A percentile compares a stretch with the other conserved stretches of the same genome.
Evolutionary conservation across 2,113 vertebrate species (phyloP).

Genomic region (Silurus glanis): DNA sequence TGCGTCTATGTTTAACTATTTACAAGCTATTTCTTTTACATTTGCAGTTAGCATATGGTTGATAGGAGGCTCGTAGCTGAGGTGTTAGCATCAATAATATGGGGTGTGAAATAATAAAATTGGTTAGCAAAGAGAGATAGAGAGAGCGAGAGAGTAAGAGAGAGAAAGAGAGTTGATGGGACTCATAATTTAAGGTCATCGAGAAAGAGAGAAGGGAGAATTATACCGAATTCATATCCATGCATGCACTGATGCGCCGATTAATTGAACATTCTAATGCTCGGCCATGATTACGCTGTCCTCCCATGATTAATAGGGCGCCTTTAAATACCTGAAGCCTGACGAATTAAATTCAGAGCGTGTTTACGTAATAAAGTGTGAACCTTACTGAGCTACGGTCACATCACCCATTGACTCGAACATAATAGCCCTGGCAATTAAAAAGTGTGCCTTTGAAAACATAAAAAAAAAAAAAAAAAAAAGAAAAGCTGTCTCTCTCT

Average conservation of each 20-base stretch:
- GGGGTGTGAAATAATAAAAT: constrained; percentile 12
- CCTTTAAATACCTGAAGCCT: constrained; percentile 38
- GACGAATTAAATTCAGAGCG: constrained; percentile 46
- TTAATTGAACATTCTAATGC: constrained; percentile 43
- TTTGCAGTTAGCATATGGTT: not conserved
- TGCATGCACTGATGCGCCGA: constrained; percentile 18
- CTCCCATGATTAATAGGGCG: constrained; percentile 31
- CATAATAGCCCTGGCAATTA: constrained; percentile 48
- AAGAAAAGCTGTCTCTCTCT: not conserved
- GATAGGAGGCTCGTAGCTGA: not conserved
- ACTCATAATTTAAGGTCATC: constrained; percentile 19
- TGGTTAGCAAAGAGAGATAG: not conserved
- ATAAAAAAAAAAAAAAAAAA: not conserved
- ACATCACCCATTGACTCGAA: constrained; percentile 42
- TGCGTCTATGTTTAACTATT: not conserved
- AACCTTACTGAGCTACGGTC: constrained; percentile 31
- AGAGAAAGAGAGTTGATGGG: not conserved
- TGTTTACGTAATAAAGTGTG: constrained; percentile 49
- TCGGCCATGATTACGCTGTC: constrained; percentile 25
- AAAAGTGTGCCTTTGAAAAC: constrained; percentile 42
- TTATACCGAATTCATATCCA: constrained; percentile 14
- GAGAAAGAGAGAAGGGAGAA: not conserved
- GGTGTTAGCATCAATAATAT: constrained; percentile 4
- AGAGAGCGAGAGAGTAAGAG: no score
- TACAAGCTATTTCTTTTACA: not conserved